Base-by-base conservation (phyloP, 2,113 vertebrate genomes). In the Ciconia boyciana region DNA sequence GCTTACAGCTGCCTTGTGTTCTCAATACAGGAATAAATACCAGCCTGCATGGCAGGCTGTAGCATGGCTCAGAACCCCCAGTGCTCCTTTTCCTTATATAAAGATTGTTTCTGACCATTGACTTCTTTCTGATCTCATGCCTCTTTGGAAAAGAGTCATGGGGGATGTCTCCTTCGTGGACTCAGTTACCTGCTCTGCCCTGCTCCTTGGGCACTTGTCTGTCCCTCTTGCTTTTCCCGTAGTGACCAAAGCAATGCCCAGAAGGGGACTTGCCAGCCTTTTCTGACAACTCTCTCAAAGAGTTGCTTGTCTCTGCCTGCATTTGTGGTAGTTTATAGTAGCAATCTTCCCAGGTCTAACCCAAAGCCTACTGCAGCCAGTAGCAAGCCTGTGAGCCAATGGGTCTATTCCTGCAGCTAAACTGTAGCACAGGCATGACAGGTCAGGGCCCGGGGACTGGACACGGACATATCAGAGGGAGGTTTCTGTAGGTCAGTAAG, bases 391-490 rank as follows among this genome's bases (percentile, higher is more conserved):
- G 46, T 26, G 51, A 75, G 13, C 43, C 16, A 9, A 17, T 6
- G 16, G 29, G 43, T 39, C 60, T 87, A 7, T 43, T 87, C n/a
- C 48, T 76, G 41, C 51, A 39, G 66, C 36, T 80, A 43, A 83
- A 71, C 13, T 7, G 34, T 77, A 68, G 52, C 12, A 32, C 0
- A 3, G 34, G 11, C 36, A 13, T 19, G 26, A 55, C 0, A 3
- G 24, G 43, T 43, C 57, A 51, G 29, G 31, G 13, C 8, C 18
- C 13, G 11, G 32, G 18, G 32, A 13, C 9, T 11, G 17, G 12
- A 11, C 19, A 17, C 0, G 1, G 57, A 16, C 7, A 1, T 15
- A 19, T 17, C 13, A 54, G 36, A 52, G 20, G 16, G 20, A 70
- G 15, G 20, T 86, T 13, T 13, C 41, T 44, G 41, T 51, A 60